These are phyloP conservation scores for Apocrypta bakeri DNA, from an alignment of 1,140 invertebrate genomes.

Conservation along the genomic window DNA sequence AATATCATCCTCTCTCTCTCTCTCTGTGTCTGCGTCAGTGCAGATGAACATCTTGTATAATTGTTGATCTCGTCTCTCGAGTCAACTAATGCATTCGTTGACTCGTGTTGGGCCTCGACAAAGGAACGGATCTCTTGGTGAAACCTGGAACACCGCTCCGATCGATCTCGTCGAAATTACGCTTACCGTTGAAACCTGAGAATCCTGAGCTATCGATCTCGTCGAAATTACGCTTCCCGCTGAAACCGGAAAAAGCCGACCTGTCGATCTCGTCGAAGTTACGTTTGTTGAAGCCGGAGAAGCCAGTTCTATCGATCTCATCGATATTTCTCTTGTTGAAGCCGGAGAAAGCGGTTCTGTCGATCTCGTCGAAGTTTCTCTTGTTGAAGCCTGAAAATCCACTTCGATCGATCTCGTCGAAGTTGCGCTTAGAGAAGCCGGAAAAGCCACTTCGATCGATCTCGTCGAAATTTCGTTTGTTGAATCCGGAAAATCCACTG, in stretches of 20 bases:
- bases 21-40: background rate
- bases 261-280: slow-evolving; percentile 81
- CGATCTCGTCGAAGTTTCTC: slow-evolving; percentile 77
- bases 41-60: background rate
- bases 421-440: slow-evolving; percentile 65
- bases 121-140: background rate
- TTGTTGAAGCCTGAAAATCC: slow-evolving; percentile 67
- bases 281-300: slow-evolving; percentile 62
- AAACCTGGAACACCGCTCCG: slow-evolving; percentile 27
- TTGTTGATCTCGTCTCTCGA: background rate
- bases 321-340: slow-evolving; percentile 73
- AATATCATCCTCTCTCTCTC: background rate
- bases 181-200: slow-evolving; percentile 59
- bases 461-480: slow-evolving; percentile 78
- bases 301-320: slow-evolving; percentile 70
- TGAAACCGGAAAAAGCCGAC: slow-evolving; percentile 70
- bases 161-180: slow-evolving; percentile 80
- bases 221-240: slow-evolving; percentile 70
- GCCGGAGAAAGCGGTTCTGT: slow-evolving; percentile 74
- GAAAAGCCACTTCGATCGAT: slow-evolving; percentile 69
- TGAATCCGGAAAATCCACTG: slow-evolving; percentile 53
- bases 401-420: slow-evolving; percentile 77
- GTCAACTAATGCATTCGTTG: background rate
- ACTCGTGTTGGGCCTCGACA: background rate
- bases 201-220: slow-evolving; percentile 70